phyloP scores from a whole-genome alignment of 2,113 vertebrate species.

The Neogobius melanostomus region DNA sequence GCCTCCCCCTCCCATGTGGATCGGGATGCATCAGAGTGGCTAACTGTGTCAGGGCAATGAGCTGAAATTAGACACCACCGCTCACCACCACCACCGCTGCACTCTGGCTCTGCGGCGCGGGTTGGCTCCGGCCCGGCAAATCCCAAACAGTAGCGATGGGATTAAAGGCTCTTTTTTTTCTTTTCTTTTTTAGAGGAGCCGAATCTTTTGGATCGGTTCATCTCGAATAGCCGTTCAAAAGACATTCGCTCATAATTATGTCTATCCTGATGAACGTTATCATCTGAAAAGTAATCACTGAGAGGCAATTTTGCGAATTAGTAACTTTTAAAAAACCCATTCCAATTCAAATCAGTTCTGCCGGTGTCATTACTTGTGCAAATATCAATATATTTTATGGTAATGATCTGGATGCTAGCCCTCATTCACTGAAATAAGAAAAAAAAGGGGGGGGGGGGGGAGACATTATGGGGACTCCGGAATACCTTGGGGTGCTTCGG shows the following conservation, averaged over 20 bases:
- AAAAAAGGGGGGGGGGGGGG: slow-evolving; percentile 9
- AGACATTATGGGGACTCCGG: slow-evolving; percentile 43
- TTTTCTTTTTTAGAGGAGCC: too few relatives aligned
- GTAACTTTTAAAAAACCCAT: slow-evolving; percentile 16
- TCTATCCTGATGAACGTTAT: too few relatives aligned
- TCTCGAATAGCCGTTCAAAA: too few relatives aligned
- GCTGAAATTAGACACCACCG: slow-evolving; percentile 55
- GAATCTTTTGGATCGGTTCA: too few relatives aligned
- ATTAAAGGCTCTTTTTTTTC: too few relatives aligned
- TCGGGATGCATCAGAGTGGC: slow-evolving; percentile 51
- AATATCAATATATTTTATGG: slow-evolving; percentile 43
- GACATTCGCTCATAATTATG: too few relatives aligned
- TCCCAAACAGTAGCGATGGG: background rate
- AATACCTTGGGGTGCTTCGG: slow-evolving; percentile 37
- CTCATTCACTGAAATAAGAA: slow-evolving; percentile 35
- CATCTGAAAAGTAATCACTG: too few relatives aligned
- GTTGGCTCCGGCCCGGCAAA: slow-evolving; percentile 10
- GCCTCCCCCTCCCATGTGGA: slow-evolving; percentile 48
- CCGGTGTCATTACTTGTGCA: slow-evolving; percentile 38
- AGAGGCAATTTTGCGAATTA: background rate
- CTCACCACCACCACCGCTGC: slow-evolving; percentile 24
- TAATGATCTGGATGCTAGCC: slow-evolving; percentile 35
- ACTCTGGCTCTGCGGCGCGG: too few relatives aligned
- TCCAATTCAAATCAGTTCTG: slow-evolving; percentile 13
- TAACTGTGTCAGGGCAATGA: slow-evolving; percentile 46